phyloP scores from a whole-genome alignment of 2,888 invertebrate species.

The Folsomia manolachei region DNA sequence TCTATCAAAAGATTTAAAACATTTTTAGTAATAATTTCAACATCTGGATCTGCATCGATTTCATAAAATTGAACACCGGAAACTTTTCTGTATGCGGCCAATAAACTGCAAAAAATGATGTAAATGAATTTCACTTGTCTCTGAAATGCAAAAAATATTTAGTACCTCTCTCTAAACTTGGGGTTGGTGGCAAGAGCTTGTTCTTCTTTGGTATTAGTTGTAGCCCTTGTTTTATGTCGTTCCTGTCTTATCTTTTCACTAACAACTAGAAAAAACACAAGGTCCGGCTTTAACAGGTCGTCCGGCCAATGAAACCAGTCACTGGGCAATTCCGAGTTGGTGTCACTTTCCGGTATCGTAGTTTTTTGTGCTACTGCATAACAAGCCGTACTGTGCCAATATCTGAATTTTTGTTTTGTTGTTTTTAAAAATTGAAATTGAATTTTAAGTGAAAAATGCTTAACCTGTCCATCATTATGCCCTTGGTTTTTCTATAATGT shows the following conservation, averaged over 20 bases:
- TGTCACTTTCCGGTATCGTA: conserved; percentile 45
- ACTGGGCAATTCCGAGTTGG: conserved; percentile 13
- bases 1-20: conserved; percentile 26
- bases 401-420: no score
- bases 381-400: conserved; percentile 58
- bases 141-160: not conserved
- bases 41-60: conserved; percentile 46
- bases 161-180: conserved; percentile 44
- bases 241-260: conserved; percentile 54
- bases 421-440: conserved; percentile 5
- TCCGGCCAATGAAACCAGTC: conserved; percentile 55
- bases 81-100: conserved; percentile 41
- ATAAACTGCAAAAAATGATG: conserved; percentile 32
- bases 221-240: conserved; percentile 51
- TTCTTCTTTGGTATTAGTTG: conserved; percentile 49
- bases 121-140: not conserved
- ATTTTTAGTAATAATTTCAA: conserved; percentile 37
- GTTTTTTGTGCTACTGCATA: conserved; percentile 55
- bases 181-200: conserved; percentile 42
- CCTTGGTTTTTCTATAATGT: conserved; percentile 50
- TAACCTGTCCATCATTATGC: conserved; percentile 58
- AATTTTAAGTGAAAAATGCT: not conserved
- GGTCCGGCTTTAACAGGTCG: conserved; percentile 56
- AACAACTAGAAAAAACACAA: conserved; percentile 55
- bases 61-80: conserved; percentile 34